A percentile compares a stretch with the other conserved stretches of the same genome.
Conservation (phyloP, 2,113 vertebrate species). For the Hippocampus zosterae region DNA sequence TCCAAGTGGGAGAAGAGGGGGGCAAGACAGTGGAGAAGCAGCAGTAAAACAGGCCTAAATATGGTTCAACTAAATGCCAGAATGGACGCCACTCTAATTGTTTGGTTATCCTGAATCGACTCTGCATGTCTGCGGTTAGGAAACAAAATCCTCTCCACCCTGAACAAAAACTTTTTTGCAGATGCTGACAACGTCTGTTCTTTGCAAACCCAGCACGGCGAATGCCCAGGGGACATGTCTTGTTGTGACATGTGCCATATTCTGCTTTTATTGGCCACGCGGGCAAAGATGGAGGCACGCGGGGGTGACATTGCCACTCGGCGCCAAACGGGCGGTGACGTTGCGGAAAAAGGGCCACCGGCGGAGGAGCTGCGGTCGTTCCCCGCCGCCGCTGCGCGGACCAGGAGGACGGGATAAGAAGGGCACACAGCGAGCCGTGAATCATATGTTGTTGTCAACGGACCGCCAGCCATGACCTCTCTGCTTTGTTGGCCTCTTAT, state of each 20-base stretch:
- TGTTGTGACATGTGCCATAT: conserved; percentile 57
- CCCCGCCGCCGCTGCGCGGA: conserved; percentile 38
- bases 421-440: conserved; percentile 66
- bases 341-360: conserved; percentile 51
- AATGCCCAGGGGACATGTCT: conserved; percentile 22
- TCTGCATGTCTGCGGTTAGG: too few species aligned
- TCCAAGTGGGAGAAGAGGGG: too few species aligned
- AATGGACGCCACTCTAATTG: too few species aligned
- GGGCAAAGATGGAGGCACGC: conserved; percentile 37
- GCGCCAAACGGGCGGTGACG: conserved; percentile 39
- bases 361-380: conserved; percentile 57
- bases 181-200: conserved; percentile 7
- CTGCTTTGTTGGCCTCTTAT: conserved; percentile 64
- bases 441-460: conserved; percentile 71
- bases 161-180: neutral
- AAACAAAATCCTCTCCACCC: neutral
- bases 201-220: conserved; percentile 30
- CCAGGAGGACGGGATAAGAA: conserved; percentile 62
- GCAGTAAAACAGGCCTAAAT: too few species aligned
- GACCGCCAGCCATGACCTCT: conserved; percentile 63
- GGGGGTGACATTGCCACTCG: conserved; percentile 57
- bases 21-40: too few species aligned
- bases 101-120: too few species aligned
- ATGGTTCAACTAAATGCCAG: too few species aligned
- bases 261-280: conserved; percentile 34